These are phyloP conservation scores for Euzophera pinguis DNA, from an alignment of 2,888 invertebrate genomes.

Conservation along the genomic window DNA sequence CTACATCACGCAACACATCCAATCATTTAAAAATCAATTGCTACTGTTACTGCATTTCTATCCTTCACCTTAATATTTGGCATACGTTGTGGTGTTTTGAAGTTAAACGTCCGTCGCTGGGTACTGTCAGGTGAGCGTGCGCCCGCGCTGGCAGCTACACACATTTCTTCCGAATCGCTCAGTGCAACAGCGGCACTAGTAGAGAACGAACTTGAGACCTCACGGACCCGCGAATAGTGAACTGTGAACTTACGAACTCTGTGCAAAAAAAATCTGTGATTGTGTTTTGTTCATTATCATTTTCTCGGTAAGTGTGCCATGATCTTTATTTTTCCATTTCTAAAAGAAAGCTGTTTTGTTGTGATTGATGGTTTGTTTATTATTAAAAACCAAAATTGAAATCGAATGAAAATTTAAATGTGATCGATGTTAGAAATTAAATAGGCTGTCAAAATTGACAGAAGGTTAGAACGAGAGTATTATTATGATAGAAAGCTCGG, in stretches of 20 bases:
- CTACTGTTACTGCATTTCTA: conserved; percentile 48
- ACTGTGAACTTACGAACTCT: conserved; percentile 60
- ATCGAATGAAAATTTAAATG: not conserved
- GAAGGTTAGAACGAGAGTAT: not conserved
- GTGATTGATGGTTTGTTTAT: conserved; percentile 31
- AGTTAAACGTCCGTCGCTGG: conserved; percentile 5
- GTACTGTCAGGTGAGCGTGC: conserved; percentile 67
- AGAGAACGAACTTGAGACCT: conserved; percentile 70
- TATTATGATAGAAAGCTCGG: conserved; percentile 6
- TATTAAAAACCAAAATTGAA: conserved; percentile 18
- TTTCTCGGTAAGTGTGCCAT: conserved; percentile 37
- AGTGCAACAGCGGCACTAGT: conserved; percentile 70
- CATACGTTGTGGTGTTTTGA: conserved; percentile 38
- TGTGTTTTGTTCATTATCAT: conserved; percentile 44
- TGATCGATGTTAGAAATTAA: conserved; percentile 12
- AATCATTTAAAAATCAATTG: conserved; percentile 27
- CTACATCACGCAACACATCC: conserved; percentile 39
- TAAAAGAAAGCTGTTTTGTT: conserved; percentile 47
- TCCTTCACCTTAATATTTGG: conserved; percentile 71
- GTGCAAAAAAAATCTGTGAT: conserved; percentile 54
- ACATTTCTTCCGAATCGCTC: conserved; percentile 62
- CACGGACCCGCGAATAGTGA: conserved; percentile 48
- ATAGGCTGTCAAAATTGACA: conserved; percentile 8
- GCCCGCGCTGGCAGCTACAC: conserved; percentile 56
- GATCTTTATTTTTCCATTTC: conserved; percentile 33